Evolutionary conservation across 2,113 vertebrate species (phyloP), one percentile per base, ranked within the genome.

Genomic region (Glaucomys volans): DNA sequence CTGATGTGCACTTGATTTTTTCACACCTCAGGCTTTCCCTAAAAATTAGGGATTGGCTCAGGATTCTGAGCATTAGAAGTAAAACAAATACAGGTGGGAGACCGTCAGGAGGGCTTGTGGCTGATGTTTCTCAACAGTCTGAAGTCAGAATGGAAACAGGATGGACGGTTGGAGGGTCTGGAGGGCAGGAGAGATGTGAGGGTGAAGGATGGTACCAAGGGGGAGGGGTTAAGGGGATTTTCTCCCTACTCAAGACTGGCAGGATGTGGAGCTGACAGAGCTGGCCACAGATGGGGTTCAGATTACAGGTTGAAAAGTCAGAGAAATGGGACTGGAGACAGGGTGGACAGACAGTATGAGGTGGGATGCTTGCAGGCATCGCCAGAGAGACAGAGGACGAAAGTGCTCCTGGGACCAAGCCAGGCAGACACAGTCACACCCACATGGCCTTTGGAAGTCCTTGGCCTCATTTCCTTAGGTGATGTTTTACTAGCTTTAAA

Each of bases 311-410:
- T 13, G 16, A 52, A 80, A 20, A 52, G 42, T 8, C 3, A 3
- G 83, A 40, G 54, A 91, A 83, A 54, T 42, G 30, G 8, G 40
- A 9, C n/a, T 92, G 42, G 69, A 93, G 47, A 28, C 44, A 2
- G 40, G 47, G 30, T 42, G 0, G 18, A 5, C 0, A 22, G 14
- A 20, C 35, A 37, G 4, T 42, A 50, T 1, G 37, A 30, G 11
- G 11, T 50, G 16, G 64, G 52, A 44, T 62, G 8, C 10, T 40
- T 4, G 0, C 13, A 42, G 40, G 12, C 2, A 0, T 75, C 20
- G 3, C 62, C 54, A 24, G 0, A 1, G 14, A 44, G 28, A n/a
- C 22, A 62, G 7, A 37, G 32, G 4, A 50, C 26, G 13, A 85
- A 83, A 90, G 5, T 13, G 2, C 35, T 47, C 26, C 44, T 77